Conservation (phyloP, 1,140 invertebrate species). For the Macrocentrus cingulum region DNA sequence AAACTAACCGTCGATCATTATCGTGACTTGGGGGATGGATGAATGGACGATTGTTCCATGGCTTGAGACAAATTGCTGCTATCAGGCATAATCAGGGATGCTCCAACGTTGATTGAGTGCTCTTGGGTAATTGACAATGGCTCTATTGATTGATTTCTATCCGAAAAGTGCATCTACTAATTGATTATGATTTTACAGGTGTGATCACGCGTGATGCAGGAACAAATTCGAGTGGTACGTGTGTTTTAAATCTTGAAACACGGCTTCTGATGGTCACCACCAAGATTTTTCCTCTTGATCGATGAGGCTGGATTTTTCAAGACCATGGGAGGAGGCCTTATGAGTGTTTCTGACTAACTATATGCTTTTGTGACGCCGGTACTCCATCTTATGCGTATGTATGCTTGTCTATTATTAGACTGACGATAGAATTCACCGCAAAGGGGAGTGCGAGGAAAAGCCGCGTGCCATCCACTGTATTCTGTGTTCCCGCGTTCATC, state of each 20-base stretch:
- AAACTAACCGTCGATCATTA: slow-evolving; percentile 12
- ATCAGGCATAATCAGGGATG: slow-evolving; percentile 2
- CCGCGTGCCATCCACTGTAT: slow-evolving; percentile 13
- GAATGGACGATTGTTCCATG: slow-evolving; percentile 26
- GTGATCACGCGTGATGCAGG: too few relatives aligned
- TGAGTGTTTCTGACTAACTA: background rate
- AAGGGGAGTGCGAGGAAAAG: slow-evolving; percentile 10
- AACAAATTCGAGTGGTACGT: background rate
- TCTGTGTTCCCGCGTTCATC: too few relatives aligned
- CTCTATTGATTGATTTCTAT: background rate
- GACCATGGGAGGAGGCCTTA: background rate
- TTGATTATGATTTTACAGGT: too few relatives aligned
- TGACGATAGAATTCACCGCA: slow-evolving; percentile 18
- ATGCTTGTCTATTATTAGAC: slow-evolving; percentile 20
- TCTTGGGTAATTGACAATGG: slow-evolving; percentile 13
- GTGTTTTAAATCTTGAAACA: slow-evolving; percentile 1
- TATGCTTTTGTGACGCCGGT: slow-evolving; percentile 12
- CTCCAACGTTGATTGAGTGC: background rate
- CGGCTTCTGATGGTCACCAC: background rate
- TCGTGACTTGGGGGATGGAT: slow-evolving; percentile 20
- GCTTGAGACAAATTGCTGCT: slow-evolving; percentile 21
- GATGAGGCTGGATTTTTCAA: background rate
- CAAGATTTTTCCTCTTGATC: background rate
- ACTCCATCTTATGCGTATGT: slow-evolving; percentile 3
- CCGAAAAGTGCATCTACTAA: too few relatives aligned